Evolutionary conservation across 2,888 invertebrate genomes (phyloP), one percentile per base, ranked within the genome.

Genomic region (Rugalucina vietnamica): DNA sequence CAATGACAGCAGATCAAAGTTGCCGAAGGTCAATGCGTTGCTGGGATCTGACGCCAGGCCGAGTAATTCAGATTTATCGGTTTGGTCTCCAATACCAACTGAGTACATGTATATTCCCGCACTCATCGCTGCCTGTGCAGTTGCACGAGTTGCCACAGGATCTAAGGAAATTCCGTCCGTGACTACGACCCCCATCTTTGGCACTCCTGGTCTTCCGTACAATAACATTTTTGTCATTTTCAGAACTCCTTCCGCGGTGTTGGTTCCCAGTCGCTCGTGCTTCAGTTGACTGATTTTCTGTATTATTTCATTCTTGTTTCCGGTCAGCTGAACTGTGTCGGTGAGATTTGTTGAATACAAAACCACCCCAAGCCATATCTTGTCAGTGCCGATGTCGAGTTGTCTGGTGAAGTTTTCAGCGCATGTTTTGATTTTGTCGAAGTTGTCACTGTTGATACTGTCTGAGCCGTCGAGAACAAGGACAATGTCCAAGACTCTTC

Each of bases 151-250:
- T 54, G 71, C 49, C 14, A 14, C 50, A 8, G 79, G 82, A 18
- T 84, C 71, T 50, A 83, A 82, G 1, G 87, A 87, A n/a, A 79
- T 80, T 1, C 87, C 87, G 57, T 87, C 87, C 18, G 87, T 87
- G 27, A 87, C 77, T 18, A 87, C 80, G 10, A 87, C 76, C 21
- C 82, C 85, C 21, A 84, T 74, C 27, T 76, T 81, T 2, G 84
- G 83, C 14, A 80, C 84, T 21, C 70, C 71, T 14, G 75, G 57
- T n/a, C 84, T 69, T 18, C 84, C 82, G 37, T 82, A 73, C 0
- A 37, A 37, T 27, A 84, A 85, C 78, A 87, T 82, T n/a, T 83
- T 71, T 5, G 76, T 54, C 83, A 86, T 78, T 14, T 57, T 73
- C 37, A 75, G 54, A n/a, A 86, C 81, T 79, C 86, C 88, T 21